phyloP scores from a whole-genome alignment of 2,888 invertebrate genomes.

The Torymus aiolomorphi region DNA sequence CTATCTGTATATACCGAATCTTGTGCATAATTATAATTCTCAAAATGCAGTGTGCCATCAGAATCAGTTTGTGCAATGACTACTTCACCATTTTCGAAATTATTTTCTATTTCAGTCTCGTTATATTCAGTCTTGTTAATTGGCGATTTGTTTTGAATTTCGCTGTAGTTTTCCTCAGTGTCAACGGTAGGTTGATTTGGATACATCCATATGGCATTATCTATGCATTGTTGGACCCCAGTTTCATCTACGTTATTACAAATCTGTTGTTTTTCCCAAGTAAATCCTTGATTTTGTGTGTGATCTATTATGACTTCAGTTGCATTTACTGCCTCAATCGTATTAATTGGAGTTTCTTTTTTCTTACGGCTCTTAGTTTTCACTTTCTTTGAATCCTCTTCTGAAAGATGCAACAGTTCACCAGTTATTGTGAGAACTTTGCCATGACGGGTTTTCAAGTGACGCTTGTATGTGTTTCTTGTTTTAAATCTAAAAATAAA shows the following conservation, averaged over 20 bases:
- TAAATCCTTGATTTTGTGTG: conserved; percentile 23
- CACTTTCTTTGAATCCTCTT: conserved; percentile 76
- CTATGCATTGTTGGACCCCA: conserved; percentile 57
- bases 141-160: conserved; percentile 62
- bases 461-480: conserved; percentile 80
- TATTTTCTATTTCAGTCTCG: conserved; percentile 69
- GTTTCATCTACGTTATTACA: conserved; percentile 51
- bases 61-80: conserved; percentile 56
- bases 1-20: conserved; percentile 39
- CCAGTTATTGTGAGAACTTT: conserved; percentile 78
- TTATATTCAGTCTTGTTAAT: conserved; percentile 69
- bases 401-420: conserved; percentile 75
- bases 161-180: conserved; percentile 55
- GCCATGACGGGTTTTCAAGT: conserved; percentile 78
- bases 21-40: conserved; percentile 54
- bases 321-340: conserved; percentile 28
- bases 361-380: conserved; percentile 70
- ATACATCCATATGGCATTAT: conserved; percentile 54
- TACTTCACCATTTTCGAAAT: conserved; percentile 58
- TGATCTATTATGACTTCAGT: conserved; percentile 55
- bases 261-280: conserved; percentile 55
- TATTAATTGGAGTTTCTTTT: conserved; percentile 50
- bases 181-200: conserved; percentile 30
- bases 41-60: conserved; percentile 54
- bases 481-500: conserved; percentile 77